Conservation (phyloP, 2,888 invertebrate species). For the Embidobia sp. region DNA sequence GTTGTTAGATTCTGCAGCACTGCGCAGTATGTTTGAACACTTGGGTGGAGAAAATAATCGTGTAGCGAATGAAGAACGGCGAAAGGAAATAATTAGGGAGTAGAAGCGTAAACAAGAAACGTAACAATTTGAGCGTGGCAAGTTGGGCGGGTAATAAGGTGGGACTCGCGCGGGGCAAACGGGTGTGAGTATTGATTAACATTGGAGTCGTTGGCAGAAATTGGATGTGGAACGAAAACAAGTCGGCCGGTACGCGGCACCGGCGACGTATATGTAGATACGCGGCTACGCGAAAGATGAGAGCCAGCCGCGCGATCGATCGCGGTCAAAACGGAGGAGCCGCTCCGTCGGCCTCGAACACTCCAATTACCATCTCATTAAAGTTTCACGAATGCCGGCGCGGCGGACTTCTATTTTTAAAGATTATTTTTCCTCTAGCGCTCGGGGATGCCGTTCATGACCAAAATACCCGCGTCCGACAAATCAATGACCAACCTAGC, state of each 20-base stretch:
- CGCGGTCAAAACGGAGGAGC: slow-evolving; percentile 22
- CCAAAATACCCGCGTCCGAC: slow-evolving; percentile 8
- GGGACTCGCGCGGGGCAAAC: not conserved
- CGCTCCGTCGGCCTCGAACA: slow-evolving; percentile 8
- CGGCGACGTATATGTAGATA: slow-evolving; percentile 40
- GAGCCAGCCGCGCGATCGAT: slow-evolving; percentile 47
- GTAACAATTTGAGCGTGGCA: no score
- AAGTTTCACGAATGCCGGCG: slow-evolving; percentile 34
- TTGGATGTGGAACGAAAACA: slow-evolving; percentile 19
- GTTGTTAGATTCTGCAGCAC: no score
- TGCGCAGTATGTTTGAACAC: no score
- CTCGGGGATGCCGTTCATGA: slow-evolving; percentile 1
- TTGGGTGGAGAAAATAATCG: no score
- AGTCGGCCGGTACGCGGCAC: slow-evolving; percentile 32
- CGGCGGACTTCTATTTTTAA: slow-evolving; percentile 42
- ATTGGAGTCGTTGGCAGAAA: slow-evolving; percentile 9
- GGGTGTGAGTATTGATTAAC: slow-evolving; percentile 22
- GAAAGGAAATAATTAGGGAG: no score
- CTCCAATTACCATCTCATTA: slow-evolving; percentile 52
- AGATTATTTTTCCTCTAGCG: slow-evolving; percentile 12
- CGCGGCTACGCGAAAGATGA: slow-evolving; percentile 39
- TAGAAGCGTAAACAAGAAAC: no score
- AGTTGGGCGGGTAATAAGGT: no score
- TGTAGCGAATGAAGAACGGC: no score
- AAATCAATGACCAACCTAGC: no score